Evolutionary conservation across 1,140 invertebrate species (phyloP).

Genomic region (Saxidomus purpurata): DNA sequence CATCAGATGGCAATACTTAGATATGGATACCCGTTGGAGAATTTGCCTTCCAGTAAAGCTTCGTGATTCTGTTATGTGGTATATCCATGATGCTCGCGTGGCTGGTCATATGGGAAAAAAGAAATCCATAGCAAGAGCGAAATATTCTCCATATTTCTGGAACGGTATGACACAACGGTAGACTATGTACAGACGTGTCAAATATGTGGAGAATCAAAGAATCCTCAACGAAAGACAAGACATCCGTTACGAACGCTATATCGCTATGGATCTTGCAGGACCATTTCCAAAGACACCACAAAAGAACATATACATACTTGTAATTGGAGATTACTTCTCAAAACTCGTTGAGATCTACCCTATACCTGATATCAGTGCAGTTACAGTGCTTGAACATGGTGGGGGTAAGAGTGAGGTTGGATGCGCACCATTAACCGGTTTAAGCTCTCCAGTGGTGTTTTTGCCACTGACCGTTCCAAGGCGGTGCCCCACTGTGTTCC

Average conservation of each 20-base stretch:
- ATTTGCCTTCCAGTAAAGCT: background rate
- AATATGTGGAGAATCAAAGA: slow-evolving; percentile 15
- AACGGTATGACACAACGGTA: background rate
- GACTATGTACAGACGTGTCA: slow-evolving; percentile 12
- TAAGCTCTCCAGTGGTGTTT: no score
- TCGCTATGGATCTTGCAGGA: slow-evolving; percentile 19
- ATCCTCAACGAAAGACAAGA: background rate
- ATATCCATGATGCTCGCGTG: slow-evolving; percentile 34
- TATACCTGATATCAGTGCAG: background rate
- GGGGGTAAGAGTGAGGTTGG: background rate
- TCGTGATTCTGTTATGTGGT: background rate
- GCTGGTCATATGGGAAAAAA: slow-evolving; percentile 9
- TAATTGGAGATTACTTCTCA: slow-evolving; percentile 37
- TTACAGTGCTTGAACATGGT: background rate
- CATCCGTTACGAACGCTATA: background rate
- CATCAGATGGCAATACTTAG: slow-evolving; percentile 27
- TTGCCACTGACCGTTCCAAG: no score
- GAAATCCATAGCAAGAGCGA: background rate
- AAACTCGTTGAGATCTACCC: slow-evolving; percentile 31
- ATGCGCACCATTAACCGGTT: no score
- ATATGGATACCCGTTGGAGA: background rate
- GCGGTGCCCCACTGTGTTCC: no score
- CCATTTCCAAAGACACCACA: background rate
- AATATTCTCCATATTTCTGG: slow-evolving; percentile 14
- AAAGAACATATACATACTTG: background rate